Percentiles rank a stretch among this genome's conserved stretches.
Evolutionary conservation across 2,888 invertebrate genomes (phyloP).

Genomic region (Dendrolimus pini): DNA sequence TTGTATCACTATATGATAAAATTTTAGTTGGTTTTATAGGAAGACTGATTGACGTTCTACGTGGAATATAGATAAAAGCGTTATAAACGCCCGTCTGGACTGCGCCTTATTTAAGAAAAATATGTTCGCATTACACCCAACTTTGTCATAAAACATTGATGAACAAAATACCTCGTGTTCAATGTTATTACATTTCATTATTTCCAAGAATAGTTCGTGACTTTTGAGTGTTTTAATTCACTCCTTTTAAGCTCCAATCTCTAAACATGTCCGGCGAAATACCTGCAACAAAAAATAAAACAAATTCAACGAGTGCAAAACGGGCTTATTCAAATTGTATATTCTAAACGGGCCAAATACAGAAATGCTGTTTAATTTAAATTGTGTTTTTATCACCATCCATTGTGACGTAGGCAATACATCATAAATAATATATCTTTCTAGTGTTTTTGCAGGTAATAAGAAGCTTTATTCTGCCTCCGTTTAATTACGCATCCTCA

Average conservation of each 20-base stretch:
- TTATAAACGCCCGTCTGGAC: neutral
- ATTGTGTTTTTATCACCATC: neutral
- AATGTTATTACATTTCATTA: slow-evolving; percentile 31
- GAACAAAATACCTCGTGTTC: slow-evolving; percentile 17
- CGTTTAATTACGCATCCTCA: too few relatives aligned
- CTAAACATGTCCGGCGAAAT: slow-evolving; percentile 34
- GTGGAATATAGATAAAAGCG: too few relatives aligned
- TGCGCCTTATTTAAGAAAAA: neutral
- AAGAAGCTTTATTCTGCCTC: too few relatives aligned
- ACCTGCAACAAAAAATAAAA: slow-evolving; percentile 47
- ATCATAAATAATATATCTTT: neutral
- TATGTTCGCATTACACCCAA: neutral
- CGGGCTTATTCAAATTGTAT: neutral
- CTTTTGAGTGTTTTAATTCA: slow-evolving; percentile 25
- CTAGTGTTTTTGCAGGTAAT: too few relatives aligned
- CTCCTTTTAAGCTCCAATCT: slow-evolving; percentile 30
- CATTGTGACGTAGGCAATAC: neutral
- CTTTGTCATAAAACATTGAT: slow-evolving; percentile 4
- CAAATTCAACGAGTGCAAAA: neutral
- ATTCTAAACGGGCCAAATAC: neutral
- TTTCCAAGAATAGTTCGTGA: slow-evolving; percentile 43
- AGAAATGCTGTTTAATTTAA: neutral
- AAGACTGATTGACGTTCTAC: too few relatives aligned
- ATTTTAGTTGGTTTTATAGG: too few relatives aligned
- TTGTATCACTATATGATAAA: too few relatives aligned